These are phyloP conservation scores for Apostichopus leukothele DNA, from an alignment of 53 echinoderm and acorn worm genomes.

Conservation along the genomic window DNA sequence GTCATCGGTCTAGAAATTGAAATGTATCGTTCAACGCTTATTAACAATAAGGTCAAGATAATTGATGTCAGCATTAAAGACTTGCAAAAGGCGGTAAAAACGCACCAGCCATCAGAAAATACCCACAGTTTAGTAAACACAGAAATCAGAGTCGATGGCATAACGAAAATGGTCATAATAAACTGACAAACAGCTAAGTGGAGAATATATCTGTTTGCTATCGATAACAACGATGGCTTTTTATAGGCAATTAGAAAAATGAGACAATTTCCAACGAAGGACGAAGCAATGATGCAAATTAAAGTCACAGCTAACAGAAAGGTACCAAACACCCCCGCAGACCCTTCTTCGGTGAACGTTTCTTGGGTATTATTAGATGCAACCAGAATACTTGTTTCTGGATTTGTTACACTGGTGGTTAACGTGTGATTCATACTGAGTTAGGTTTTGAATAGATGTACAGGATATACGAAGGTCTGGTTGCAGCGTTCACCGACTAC, in stretches of 20 bases:
- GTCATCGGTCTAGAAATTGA: constrained; percentile 73
- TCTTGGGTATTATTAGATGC: background rate
- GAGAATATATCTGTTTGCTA: constrained; percentile 76
- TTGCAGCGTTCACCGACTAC: too few relatives aligned
- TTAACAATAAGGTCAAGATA: constrained; percentile 72
- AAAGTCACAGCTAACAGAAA: constrained; percentile 50
- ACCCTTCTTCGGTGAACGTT: background rate
- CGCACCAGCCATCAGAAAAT: constrained; percentile 58
- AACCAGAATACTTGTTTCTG: background rate
- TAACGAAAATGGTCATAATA: constrained; percentile 68
- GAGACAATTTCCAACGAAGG: constrained; percentile 73
- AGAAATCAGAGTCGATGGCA: constrained; percentile 72
- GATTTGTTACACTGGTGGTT: background rate
- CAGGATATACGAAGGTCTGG: too few relatives aligned
- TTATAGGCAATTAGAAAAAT: constrained; percentile 74
- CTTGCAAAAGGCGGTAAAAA: constrained; percentile 70
- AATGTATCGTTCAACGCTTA: constrained; percentile 78
- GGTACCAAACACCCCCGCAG: background rate
- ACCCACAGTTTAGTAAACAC: constrained; percentile 68
- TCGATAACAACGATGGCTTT: constrained; percentile 71
- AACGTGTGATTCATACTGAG: background rate
- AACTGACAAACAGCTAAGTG: constrained; percentile 81
- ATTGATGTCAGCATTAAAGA: constrained; percentile 66
- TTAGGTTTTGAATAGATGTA: too few relatives aligned
- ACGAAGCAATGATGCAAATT: constrained; percentile 62